Conservation (phyloP, 2,888 invertebrate species). For the Phortica okadai region DNA sequence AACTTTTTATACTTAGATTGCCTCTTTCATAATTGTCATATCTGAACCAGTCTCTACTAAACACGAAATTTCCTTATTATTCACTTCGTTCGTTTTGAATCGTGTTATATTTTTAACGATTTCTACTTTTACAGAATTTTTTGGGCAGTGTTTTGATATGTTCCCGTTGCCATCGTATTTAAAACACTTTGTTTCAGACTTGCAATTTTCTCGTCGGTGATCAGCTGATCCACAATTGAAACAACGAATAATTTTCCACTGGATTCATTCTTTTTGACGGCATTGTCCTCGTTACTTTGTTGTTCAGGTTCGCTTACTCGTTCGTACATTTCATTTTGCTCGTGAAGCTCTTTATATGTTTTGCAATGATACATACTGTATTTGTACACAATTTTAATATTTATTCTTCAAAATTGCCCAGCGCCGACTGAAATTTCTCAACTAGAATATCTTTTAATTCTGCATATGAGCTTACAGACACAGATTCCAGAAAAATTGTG, state of each 20-base stretch:
- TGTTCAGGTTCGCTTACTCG: neutral
- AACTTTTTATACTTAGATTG: constrained; percentile 10
- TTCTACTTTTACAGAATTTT: neutral
- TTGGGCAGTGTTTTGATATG: neutral
- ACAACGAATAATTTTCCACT: no score
- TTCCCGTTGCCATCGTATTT: neutral
- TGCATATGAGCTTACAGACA: constrained; percentile 30
- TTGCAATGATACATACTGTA: constrained; percentile 26
- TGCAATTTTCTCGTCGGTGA: no score
- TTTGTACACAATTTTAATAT: constrained; percentile 32
- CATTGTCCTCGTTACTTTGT: neutral
- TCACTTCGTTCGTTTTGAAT: neutral
- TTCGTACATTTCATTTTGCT: constrained; percentile 45
- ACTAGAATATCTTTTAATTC: constrained; percentile 28
- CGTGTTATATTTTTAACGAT: constrained; percentile 9
- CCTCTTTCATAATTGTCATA: constrained; percentile 27
- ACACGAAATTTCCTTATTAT: neutral
- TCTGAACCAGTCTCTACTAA: constrained; percentile 29
- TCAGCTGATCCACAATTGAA: no score
- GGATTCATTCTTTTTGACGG: neutral
- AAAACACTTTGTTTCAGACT: no score
- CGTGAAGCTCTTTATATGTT: constrained; percentile 41
- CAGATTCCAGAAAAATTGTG: constrained; percentile 44
- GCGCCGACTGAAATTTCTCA: neutral
- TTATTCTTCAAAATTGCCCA: neutral